A percentile compares a stretch with the other conserved stretches of the same genome.
Conservation (phyloP, 2,888 invertebrate genomes). For the Trichacis sp. region DNA sequence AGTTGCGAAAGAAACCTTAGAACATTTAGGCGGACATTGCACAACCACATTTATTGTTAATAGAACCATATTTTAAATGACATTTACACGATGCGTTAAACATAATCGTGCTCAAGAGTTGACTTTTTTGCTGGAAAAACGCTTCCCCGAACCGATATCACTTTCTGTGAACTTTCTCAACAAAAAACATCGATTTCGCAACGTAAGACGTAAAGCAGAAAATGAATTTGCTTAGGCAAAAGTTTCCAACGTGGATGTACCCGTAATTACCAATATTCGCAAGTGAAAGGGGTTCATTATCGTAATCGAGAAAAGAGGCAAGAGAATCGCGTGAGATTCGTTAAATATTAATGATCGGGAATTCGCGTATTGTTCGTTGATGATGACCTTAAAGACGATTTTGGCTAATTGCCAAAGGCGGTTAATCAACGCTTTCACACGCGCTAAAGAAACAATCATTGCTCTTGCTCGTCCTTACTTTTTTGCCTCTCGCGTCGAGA, state of each 20-base stretch:
- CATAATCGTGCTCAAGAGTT: background rate
- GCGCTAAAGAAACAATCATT: slow-evolving; percentile 34
- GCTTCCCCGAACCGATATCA: background rate
- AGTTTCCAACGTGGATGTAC: slow-evolving; percentile 25
- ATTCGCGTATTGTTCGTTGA: slow-evolving; percentile 27
- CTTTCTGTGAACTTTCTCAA: background rate
- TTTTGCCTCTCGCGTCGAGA: slow-evolving; percentile 29
- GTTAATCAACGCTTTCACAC: slow-evolving; percentile 51
- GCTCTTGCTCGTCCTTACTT: slow-evolving; percentile 34
- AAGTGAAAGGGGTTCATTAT: slow-evolving; percentile 47
- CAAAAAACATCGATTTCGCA: background rate
- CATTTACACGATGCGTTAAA: background rate
- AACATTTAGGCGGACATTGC: background rate
- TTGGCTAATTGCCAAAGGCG: slow-evolving; percentile 13
- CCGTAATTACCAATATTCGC: slow-evolving; percentile 35
- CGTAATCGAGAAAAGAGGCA: slow-evolving; percentile 28
- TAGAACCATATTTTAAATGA: background rate
- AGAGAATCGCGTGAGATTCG: slow-evolving; percentile 40
- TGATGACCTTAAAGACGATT: slow-evolving; percentile 31
- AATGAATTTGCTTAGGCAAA: background rate
- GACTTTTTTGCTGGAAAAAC: background rate
- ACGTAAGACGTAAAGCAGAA: background rate
- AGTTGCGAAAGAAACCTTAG: no score
- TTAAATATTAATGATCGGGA: slow-evolving; percentile 37
- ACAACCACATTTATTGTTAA: background rate